Conservation (phyloP, 2,113 vertebrate species). For the Indri indri region DNA sequence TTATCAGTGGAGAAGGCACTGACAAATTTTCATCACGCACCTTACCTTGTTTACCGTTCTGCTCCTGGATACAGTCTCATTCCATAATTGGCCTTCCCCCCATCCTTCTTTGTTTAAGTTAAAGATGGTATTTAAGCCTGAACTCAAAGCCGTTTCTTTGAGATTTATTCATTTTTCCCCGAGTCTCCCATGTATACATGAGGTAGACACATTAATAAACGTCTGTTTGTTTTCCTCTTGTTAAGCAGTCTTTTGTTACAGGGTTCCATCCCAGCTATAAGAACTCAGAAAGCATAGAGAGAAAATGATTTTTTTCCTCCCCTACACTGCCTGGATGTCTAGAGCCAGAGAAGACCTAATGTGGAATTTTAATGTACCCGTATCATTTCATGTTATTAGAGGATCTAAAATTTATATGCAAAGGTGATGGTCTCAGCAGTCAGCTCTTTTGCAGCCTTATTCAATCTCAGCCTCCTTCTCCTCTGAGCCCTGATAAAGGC, state of each 20-base stretch:
- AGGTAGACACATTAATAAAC: not conserved
- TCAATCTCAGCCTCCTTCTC: not conserved
- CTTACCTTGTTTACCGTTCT: not conserved
- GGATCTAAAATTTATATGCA: constrained; percentile 1
- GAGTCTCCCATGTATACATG: not conserved
- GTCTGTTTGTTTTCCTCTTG: not conserved
- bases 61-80: not conserved
- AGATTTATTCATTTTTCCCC: not conserved
- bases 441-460: not conserved
- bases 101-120: not conserved
- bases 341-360: not conserved
- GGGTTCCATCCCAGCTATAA: not conserved
- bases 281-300: not conserved
- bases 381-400: constrained; percentile 3
- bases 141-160: not conserved
- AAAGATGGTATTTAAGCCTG: not conserved
- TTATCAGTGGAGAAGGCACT: not conserved
- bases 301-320: not conserved
- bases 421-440: not conserved
- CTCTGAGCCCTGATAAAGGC: not conserved
- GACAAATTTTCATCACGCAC: not conserved
- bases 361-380: not conserved
- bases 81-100: not conserved
- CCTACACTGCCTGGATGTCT: not conserved
- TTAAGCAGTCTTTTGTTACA: not conserved